phyloP scores from a whole-genome alignment of 2,797 vertebrate species.

The Loris lydekkerianus region DNA sequence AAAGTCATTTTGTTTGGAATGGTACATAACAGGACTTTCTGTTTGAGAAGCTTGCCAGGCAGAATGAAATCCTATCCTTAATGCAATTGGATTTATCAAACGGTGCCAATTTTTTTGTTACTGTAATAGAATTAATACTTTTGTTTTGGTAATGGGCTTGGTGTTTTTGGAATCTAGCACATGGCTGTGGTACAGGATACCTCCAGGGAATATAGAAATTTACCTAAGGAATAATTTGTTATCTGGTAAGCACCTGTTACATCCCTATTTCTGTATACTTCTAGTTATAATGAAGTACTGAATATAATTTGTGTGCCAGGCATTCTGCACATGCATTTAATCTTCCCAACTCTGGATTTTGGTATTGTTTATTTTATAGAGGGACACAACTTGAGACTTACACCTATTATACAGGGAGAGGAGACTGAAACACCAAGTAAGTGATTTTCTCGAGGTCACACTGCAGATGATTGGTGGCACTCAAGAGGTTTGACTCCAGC shows the following conservation, averaged over 20 bases:
- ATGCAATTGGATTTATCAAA: conserved; percentile 42
- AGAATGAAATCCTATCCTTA: neutral
- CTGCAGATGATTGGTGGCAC: neutral
- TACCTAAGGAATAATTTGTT: conserved; percentile 15
- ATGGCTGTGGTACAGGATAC: neutral
- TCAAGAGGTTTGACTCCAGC: neutral
- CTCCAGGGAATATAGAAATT: neutral
- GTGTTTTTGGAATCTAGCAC: conserved; percentile 42
- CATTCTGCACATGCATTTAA: neutral
- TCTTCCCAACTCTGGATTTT: neutral
- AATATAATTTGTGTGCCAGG: neutral
- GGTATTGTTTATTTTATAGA: conserved; percentile 46
- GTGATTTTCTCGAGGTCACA: neutral
- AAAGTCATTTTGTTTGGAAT: conserved; percentile 50
- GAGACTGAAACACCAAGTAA: neutral
- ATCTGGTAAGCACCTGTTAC: neutral
- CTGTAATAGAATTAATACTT: conserved; percentile 29
- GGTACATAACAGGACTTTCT: conserved; percentile 6
- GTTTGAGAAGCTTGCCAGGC: conserved; percentile 43
- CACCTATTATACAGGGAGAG: neutral
- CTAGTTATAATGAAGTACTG: conserved; percentile 51
- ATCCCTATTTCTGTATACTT: neutral
- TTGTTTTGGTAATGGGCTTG: neutral
- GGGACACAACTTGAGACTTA: neutral
- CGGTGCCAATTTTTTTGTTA: neutral